Evolutionary conservation across 2,888 invertebrate genomes (phyloP).

Genomic region (Meghimatium bilineatum): DNA sequence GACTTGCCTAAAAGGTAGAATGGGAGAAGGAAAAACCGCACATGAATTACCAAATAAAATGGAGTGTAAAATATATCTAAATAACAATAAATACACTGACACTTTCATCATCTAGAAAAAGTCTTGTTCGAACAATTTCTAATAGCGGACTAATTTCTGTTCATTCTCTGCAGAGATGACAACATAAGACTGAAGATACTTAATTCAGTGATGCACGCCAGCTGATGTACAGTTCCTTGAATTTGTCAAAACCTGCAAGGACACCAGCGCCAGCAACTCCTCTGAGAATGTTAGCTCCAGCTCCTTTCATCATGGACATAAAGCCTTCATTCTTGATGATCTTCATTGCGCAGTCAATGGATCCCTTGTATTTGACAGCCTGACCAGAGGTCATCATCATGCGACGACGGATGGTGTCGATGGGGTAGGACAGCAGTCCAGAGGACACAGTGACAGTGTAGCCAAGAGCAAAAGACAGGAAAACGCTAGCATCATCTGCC

Average conservation of each 20-base stretch:
- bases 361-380: slow-evolving; percentile 83
- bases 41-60: not conserved
- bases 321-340: slow-evolving; percentile 90
- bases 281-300: slow-evolving; percentile 76
- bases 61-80: not conserved
- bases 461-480: slow-evolving; percentile 71
- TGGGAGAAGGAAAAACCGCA: not conserved
- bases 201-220: slow-evolving; percentile 36
- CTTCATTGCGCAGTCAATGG: slow-evolving; percentile 92
- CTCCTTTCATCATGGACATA: slow-evolving; percentile 93
- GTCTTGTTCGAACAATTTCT: not conserved
- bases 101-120: not conserved
- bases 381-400: slow-evolving; percentile 97
- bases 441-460: slow-evolving; percentile 87
- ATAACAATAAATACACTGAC: not conserved
- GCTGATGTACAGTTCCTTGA: slow-evolving; percentile 71
- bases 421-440: slow-evolving; percentile 96
- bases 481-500: slow-evolving; percentile 69
- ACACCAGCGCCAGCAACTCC: slow-evolving; percentile 77
- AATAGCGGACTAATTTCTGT: not conserved
- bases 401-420: slow-evolving; percentile 93
- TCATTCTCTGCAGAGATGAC: slow-evolving; percentile 1
- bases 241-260: slow-evolving; percentile 75
- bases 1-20: not conserved
- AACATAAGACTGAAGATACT: not conserved